Evolutionary conservation across 2,113 vertebrate species (phyloP).

Genomic region (Uria lomvia): DNA sequence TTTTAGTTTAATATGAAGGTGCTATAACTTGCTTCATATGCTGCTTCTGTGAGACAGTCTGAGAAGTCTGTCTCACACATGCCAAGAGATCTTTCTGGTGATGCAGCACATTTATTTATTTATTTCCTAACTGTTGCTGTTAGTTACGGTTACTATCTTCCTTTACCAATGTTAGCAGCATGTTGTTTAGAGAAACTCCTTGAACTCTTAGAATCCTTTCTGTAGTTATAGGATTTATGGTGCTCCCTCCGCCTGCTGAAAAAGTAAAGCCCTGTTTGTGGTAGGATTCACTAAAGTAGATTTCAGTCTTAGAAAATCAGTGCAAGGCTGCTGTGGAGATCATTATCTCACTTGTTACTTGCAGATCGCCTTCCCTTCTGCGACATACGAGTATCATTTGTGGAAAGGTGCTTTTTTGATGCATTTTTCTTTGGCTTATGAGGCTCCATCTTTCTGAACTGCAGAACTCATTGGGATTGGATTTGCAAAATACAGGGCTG

Average conservation of each 20-base stretch:
- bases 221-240: background rate
- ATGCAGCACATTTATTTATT: background rate
- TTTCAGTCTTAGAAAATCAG: background rate
- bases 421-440: background rate
- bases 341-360: background rate
- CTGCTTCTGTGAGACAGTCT: background rate
- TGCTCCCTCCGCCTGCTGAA: background rate
- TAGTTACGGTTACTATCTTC: background rate
- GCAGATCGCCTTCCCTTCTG: background rate
- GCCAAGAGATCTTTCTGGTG: background rate
- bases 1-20: background rate
- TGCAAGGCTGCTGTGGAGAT: background rate
- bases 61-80: background rate
- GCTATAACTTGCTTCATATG: background rate
- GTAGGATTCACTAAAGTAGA: background rate
- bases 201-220: background rate
- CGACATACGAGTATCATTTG: background rate
- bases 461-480: background rate
- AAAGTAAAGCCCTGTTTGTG: background rate
- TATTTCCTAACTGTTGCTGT: background rate
- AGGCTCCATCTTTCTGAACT: background rate
- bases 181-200: accelerated
- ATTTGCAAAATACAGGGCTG: background rate
- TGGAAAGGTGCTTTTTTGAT: background rate
- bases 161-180: background rate